Evolutionary conservation across 2,113 vertebrate species (phyloP).

Genomic region (Uropsilus gracilis): DNA sequence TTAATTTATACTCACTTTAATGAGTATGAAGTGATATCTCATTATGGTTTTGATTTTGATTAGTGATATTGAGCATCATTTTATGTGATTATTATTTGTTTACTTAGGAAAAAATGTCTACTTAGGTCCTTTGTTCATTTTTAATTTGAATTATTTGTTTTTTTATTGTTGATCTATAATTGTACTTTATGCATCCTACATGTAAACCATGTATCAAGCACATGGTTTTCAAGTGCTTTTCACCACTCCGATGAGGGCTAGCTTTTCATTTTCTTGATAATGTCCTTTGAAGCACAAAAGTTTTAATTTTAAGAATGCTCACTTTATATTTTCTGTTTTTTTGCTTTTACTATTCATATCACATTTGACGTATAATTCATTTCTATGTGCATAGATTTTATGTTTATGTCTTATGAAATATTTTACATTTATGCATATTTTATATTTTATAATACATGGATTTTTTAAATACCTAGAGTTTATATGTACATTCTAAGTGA

Average conservation of each 20-base stretch:
- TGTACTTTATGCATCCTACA: neutral
- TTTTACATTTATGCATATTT: neutral
- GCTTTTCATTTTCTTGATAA: conserved; percentile 43
- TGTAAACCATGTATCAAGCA: neutral
- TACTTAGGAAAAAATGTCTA: neutral
- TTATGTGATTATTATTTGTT: neutral
- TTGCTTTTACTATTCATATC: no score
- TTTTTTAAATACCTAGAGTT: neutral
- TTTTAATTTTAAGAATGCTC: no score
- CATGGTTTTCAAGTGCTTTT: conserved; percentile 27
- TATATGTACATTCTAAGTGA: neutral
- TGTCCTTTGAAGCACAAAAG: neutral
- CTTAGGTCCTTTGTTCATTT: neutral
- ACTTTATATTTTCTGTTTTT: no score
- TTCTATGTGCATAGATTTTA: neutral
- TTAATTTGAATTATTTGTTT: neutral
- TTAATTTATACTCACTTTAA: neutral
- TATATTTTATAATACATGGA: neutral
- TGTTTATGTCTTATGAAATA: neutral
- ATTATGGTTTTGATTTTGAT: neutral
- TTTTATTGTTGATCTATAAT: neutral
- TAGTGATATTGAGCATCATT: neutral
- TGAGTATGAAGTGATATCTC: neutral
- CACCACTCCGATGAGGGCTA: neutral
- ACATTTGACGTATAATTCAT: neutral